Conservation (phyloP, 2,797 vertebrate genomes). For the Strix occidentalis region DNA sequence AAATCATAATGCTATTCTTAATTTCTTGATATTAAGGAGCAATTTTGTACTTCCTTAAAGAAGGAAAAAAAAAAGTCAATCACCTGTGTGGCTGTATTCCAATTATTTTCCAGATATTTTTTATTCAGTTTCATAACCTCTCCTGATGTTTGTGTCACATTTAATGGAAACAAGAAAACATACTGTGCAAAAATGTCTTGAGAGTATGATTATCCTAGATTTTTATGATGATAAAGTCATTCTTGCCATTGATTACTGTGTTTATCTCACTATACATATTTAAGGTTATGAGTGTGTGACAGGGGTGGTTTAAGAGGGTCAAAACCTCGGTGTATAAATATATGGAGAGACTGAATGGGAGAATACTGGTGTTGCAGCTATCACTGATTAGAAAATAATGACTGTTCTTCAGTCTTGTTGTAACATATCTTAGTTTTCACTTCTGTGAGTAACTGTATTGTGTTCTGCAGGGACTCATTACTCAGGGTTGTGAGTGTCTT, state of each 20-base stretch:
- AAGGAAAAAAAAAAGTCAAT: not conserved
- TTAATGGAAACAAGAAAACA: constrained; percentile 26
- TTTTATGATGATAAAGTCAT: not conserved
- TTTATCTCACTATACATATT: not conserved
- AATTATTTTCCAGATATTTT: not conserved
- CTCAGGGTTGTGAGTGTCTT: not conserved
- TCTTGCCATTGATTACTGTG: not conserved
- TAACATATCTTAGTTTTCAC: not conserved
- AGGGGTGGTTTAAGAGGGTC: not conserved
- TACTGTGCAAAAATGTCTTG: not conserved
- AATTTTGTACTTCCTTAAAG: not conserved
- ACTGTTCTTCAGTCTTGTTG: not conserved
- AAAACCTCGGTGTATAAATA: not conserved
- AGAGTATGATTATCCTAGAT: not conserved
- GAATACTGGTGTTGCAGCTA: not conserved
- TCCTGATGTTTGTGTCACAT: not conserved
- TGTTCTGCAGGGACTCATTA: not conserved
- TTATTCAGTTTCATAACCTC: not conserved
- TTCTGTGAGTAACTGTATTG: not conserved
- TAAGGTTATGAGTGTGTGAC: not conserved
- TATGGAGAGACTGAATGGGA: not conserved
- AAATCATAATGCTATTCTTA: not conserved
- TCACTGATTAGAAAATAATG: not conserved
- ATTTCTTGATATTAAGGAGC: not conserved
- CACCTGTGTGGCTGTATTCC: not conserved